These are phyloP conservation scores for Leptinotarsa undecemlineata DNA, from an alignment of 1,140 invertebrate species.

Conservation along the genomic window DNA sequence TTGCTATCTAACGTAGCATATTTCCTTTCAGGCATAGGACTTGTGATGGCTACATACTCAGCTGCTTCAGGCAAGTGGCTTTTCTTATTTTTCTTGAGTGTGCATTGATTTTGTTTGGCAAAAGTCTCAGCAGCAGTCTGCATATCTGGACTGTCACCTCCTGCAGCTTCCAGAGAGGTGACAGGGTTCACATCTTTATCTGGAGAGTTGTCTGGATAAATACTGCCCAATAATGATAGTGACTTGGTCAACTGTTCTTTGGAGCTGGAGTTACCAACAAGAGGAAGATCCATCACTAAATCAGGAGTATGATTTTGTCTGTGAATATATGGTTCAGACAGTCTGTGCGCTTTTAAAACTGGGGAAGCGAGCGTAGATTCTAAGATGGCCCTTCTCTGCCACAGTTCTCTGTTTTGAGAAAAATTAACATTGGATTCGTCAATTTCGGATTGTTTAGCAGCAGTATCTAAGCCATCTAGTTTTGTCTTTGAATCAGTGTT, in stretches of 20 bases:
- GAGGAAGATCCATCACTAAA: slow-evolving; percentile 84
- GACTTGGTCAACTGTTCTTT: slow-evolving; percentile 61
- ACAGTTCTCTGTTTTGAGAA: slow-evolving; percentile 62
- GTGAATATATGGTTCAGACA: slow-evolving; percentile 57
- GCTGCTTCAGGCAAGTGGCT: slow-evolving; percentile 48
- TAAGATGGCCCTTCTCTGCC: slow-evolving; percentile 65
- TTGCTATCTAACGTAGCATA: slow-evolving; percentile 38
- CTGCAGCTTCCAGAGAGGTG: slow-evolving; percentile 22
- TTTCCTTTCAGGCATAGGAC: slow-evolving; percentile 50
- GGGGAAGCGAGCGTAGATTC: slow-evolving; percentile 54
- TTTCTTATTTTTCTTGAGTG: slow-evolving; percentile 76
- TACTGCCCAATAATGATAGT: slow-evolving; percentile 46
- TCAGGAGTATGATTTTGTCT: slow-evolving; percentile 78
- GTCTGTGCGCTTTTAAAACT: slow-evolving; percentile 55
- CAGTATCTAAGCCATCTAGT: background rate
- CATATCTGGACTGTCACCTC: slow-evolving; percentile 67
- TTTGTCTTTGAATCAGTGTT: slow-evolving; percentile 14
- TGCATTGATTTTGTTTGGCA: slow-evolving; percentile 79
- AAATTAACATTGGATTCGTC: slow-evolving; percentile 51
- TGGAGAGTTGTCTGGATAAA: slow-evolving; percentile 34
- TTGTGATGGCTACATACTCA: slow-evolving; percentile 50
- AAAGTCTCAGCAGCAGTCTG: slow-evolving; percentile 74
- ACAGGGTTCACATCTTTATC: slow-evolving; percentile 40
- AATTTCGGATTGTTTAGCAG: slow-evolving; percentile 36
- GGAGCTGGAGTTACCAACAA: slow-evolving; percentile 55